phyloP scores from a whole-genome alignment of 2,888 invertebrate species.

The Pollenia griseotomentosa region DNA sequence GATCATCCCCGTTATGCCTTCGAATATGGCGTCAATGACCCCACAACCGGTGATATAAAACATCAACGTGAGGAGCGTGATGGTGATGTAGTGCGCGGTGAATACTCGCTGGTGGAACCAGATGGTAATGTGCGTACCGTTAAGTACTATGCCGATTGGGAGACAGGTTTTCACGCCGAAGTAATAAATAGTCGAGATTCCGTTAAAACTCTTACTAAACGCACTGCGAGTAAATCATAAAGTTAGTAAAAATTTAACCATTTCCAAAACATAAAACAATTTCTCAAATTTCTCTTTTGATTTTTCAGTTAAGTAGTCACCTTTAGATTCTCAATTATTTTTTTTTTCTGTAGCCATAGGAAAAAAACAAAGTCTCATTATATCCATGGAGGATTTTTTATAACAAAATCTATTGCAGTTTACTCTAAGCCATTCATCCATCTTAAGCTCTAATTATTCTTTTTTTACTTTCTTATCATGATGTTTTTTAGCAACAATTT shows the following conservation, averaged over 20 bases:
- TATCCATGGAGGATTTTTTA: constrained; percentile 45
- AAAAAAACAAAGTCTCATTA: constrained; percentile 52
- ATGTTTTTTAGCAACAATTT: constrained; percentile 17
- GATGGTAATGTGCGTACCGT: constrained; percentile 91
- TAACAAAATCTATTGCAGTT: constrained; percentile 1
- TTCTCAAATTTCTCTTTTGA: background rate
- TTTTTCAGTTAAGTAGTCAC: constrained; percentile 72
- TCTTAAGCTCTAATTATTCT: constrained; percentile 6
- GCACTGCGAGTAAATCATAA: constrained; percentile 77
- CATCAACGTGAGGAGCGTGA: constrained; percentile 90
- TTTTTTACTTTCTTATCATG: constrained; percentile 27
- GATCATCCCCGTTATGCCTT: constrained; percentile 89
- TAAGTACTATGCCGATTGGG: constrained; percentile 91
- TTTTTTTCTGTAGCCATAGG: constrained; percentile 58
- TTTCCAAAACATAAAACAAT: background rate
- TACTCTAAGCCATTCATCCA: background rate
- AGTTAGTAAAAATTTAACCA: constrained; percentile 75
- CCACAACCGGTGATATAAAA: constrained; percentile 90
- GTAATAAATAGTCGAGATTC: constrained; percentile 88
- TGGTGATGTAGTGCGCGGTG: constrained; percentile 90
- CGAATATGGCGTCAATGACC: constrained; percentile 90
- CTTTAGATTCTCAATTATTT: constrained; percentile 70
- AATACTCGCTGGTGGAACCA: constrained; percentile 89
- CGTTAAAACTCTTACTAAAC: constrained; percentile 82
- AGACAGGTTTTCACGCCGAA: constrained; percentile 91